Base-by-base conservation (phyloP, 2,888 invertebrate species). In the Philopedon plagiatum region DNA sequence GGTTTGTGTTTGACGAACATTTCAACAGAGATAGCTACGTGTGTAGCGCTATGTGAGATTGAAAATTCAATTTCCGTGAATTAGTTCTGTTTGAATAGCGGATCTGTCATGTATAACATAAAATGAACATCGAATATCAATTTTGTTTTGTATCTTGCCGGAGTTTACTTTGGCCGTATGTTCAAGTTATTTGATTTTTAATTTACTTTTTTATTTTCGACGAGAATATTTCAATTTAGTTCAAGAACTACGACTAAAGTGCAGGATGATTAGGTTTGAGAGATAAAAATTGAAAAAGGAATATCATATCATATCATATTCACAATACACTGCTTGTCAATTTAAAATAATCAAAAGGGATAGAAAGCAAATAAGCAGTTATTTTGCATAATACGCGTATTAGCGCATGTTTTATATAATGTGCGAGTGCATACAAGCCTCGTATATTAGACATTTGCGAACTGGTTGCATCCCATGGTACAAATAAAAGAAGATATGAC, bases 11-110 rank as follows among this genome's bases (percentile, higher is more conserved):
- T 79, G 79, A 75, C 71, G 77, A 77, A 76, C 78, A 77, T 74
- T 77, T 77, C 77, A 76, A 75, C 76, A 77, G 66, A 77, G 66
- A 73, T 73, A 76, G 75, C 76, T 77, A 62, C 74, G 67, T 74
- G 61, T 74, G 58, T 67, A 56, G 44, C 70, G 26, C 56, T 46
- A 75, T 77, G 65, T 13, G 70, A 74, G 74, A 72, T 75, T 66
- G 78, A 77, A 80, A 81, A 81, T 81, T 79, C 81, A 81, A 81
- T 81, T 81, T 81, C 81, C 80, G 79, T 78, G 80, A 80, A 81
- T 81, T 81, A 81, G 79, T 81, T 81, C 79, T 81, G 81, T 81
- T 81, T 81, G 81, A 81, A 81, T 80, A 79, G 79, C 77, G 79
- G 80, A 80, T 81, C 80, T 77, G 77, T 79, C 81, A 80, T 80